Evolutionary conservation across 1,140 invertebrate species (phyloP).

Genomic region (Drosophila ogumai): DNA sequence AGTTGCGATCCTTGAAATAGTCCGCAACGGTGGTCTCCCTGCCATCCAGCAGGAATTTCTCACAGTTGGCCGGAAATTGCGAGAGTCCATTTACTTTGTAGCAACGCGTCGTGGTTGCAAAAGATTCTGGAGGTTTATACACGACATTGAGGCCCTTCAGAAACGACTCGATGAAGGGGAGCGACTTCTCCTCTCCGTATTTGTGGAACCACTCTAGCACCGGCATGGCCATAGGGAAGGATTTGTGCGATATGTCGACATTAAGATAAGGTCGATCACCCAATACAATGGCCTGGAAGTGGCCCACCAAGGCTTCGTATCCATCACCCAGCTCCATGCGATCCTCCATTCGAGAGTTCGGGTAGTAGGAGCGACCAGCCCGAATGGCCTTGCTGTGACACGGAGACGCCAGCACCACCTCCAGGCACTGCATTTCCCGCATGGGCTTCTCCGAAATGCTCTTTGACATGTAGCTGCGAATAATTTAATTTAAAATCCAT

Average conservation of each 20-base stretch:
- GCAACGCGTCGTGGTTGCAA: conserved; percentile 54
- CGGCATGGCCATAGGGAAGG: conserved; percentile 86
- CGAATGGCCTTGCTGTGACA: conserved; percentile 86
- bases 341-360: conserved; percentile 49
- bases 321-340: conserved; percentile 86
- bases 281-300: conserved; percentile 90
- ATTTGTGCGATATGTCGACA: conserved; percentile 91
- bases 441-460: conserved; percentile 86
- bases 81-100: conserved; percentile 86
- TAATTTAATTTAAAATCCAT: not conserved
- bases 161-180: conserved; percentile 15
- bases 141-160: conserved; percentile 62
- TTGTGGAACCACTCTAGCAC: conserved; percentile 84
- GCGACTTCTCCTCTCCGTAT: not conserved
- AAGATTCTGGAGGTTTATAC: conserved; percentile 63
- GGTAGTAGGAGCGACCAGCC: conserved; percentile 85
- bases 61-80: conserved; percentile 43
- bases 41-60: conserved; percentile 78
- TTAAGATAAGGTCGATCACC: conserved; percentile 90
- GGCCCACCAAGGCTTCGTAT: conserved; percentile 89
- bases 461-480: conserved; percentile 70
- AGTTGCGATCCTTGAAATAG: conserved; percentile 85
- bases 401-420: conserved; percentile 89
- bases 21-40: conserved; percentile 83
- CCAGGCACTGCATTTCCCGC: conserved; percentile 91